Conservation (phyloP, 1,140 invertebrate genomes). For the Melipona quadrifasciata region DNA sequence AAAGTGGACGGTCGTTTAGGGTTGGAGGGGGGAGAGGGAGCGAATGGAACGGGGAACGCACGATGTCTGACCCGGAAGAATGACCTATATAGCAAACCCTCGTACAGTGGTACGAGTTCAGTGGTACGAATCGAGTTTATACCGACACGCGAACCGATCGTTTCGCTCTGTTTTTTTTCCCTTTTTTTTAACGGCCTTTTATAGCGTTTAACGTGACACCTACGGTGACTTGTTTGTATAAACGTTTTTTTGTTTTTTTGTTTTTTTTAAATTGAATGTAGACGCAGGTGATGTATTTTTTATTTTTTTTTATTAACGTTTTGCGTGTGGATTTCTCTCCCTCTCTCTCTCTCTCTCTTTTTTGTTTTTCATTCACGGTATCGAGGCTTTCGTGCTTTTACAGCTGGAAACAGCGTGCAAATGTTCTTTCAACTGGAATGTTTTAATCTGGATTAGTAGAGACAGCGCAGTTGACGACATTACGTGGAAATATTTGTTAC, state of each 20-base stretch:
- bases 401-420: too few relatives aligned
- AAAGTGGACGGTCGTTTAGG: not conserved
- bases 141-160: conserved; percentile 17
- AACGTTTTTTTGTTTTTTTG: not conserved
- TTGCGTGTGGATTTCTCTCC: too few relatives aligned
- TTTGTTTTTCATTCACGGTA: too few relatives aligned
- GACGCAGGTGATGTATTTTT: not conserved
- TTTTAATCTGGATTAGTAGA: too few relatives aligned
- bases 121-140: not conserved
- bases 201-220: not conserved
- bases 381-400: too few relatives aligned
- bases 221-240: not conserved
- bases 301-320: not conserved
- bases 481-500: too few relatives aligned
- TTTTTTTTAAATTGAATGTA: not conserved
- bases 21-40: not conserved
- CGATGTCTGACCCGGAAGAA: not conserved
- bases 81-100: not conserved
- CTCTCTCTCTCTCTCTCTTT: too few relatives aligned
- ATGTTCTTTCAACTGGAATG: too few relatives aligned
- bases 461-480: too few relatives aligned
- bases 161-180: not conserved
- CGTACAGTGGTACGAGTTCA: not conserved
- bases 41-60: not conserved
- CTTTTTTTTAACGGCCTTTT: not conserved